These are phyloP conservation scores for Percopsis transmontana DNA, from an alignment of 2,113 vertebrate species.

Conservation along the genomic window DNA sequence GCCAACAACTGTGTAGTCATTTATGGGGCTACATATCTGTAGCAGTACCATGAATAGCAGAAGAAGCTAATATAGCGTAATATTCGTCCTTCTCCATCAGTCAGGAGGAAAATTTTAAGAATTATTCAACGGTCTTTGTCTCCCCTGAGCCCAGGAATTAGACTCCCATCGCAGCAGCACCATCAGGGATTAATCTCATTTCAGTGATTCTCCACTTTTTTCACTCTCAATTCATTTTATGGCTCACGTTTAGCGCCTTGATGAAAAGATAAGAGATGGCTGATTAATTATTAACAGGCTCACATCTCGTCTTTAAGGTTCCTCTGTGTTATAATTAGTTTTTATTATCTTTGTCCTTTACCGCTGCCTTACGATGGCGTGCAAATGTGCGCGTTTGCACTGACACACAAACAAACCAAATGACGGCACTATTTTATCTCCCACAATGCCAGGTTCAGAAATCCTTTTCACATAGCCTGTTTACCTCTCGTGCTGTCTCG, in stretches of 20 bases:
- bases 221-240: conserved; percentile 51
- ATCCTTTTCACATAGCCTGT: too few relatives aligned
- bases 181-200: conserved; percentile 53
- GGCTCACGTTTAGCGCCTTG: conserved; percentile 53
- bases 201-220: background rate
- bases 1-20: too few relatives aligned
- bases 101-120: too few relatives aligned
- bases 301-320: conserved; percentile 46
- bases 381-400: background rate
- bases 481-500: too few relatives aligned
- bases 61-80: background rate
- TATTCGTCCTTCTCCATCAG: too few relatives aligned
- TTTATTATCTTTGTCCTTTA: conserved; percentile 11
- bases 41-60: too few relatives aligned
- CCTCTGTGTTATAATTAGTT: conserved; percentile 15
- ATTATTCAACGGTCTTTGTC: conserved; percentile 3
- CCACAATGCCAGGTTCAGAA: too few relatives aligned
- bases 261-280: conserved; percentile 66
- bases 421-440: too few relatives aligned
- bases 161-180: conserved; percentile 24
- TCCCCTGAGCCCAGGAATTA: conserved; percentile 18
- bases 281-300: conserved; percentile 64
- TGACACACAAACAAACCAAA: too few relatives aligned
- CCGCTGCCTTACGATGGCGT: too few relatives aligned
- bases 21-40: too few relatives aligned